Conservation (phyloP, 2,113 vertebrate genomes). For the Monarcha castaneiventris region DNA sequence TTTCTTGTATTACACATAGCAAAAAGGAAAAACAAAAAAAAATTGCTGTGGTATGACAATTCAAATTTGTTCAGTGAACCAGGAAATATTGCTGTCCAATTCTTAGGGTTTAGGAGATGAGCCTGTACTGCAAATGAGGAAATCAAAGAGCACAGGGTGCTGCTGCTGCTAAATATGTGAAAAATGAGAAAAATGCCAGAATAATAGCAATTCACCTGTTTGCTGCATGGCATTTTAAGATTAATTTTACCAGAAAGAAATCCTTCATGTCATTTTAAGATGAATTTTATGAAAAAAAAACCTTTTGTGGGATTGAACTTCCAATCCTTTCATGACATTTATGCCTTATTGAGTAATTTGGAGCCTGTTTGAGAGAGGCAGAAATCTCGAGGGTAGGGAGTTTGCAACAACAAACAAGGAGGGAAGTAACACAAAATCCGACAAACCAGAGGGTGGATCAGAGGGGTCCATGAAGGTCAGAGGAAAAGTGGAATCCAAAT, state of each 20-base stretch:
- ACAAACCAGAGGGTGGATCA: not conserved
- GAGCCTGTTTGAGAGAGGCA: not conserved
- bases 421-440: not conserved
- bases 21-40: not conserved
- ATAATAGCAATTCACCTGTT: not conserved
- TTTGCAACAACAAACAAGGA: not conserved
- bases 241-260: not conserved
- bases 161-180: not conserved
- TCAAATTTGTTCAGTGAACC: not conserved
- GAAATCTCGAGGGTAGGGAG: not conserved
- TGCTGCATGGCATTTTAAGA: not conserved
- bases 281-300: not conserved
- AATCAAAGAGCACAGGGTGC: not conserved
- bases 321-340: not conserved
- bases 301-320: not conserved
- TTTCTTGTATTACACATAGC: not conserved
- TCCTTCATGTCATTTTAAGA: not conserved
- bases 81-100: not conserved
- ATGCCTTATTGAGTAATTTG: not conserved
- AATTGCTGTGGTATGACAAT: not conserved
- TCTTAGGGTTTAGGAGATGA: not conserved
- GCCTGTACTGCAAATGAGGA: not conserved
- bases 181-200: not conserved
- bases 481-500: not conserved
- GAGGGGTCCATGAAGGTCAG: not conserved